phyloP scores from a whole-genome alignment of 2,888 invertebrate species.

The Elysia crispata region DNA sequence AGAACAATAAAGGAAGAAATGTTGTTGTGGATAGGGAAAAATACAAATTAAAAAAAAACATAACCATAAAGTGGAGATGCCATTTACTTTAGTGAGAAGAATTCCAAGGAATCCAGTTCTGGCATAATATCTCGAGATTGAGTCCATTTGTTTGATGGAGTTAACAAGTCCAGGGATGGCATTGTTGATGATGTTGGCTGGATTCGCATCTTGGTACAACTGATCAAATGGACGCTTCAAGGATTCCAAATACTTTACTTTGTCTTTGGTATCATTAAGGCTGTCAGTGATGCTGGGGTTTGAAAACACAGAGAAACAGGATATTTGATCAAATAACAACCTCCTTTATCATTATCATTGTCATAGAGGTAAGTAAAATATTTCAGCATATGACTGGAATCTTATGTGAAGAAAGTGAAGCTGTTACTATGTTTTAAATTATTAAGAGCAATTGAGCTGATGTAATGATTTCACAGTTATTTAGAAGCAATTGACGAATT shows the following conservation, averaged over 20 bases:
- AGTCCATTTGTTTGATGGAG: conserved; percentile 76
- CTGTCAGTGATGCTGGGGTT: conserved; percentile 76
- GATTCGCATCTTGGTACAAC: conserved; percentile 74
- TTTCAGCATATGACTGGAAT: no score
- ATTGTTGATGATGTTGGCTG: conserved; percentile 70
- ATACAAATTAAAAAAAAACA: no score
- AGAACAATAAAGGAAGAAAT: no score
- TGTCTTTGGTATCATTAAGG: conserved; percentile 77
- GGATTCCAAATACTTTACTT: conserved; percentile 77
- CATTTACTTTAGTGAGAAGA: conserved; percentile 73
- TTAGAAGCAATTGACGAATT: no score
- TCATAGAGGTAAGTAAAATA: no score
- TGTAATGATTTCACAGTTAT: no score
- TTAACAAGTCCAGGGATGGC: conserved; percentile 75
- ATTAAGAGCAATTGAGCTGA: no score
- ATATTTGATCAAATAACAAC: background rate
- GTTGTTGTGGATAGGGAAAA: no score
- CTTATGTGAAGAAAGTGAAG: no score
- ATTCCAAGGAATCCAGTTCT: conserved; percentile 76
- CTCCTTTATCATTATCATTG: background rate
- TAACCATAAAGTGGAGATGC: no score
- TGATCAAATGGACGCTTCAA: conserved; percentile 74
- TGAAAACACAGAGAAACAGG: background rate
- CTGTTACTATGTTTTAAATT: background rate
- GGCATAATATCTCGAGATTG: conserved; percentile 76